Percentiles rank a stretch among this genome's conserved stretches.
Evolutionary conservation across 2,888 invertebrate genomes (phyloP).

Genomic region (Tachina fera): DNA sequence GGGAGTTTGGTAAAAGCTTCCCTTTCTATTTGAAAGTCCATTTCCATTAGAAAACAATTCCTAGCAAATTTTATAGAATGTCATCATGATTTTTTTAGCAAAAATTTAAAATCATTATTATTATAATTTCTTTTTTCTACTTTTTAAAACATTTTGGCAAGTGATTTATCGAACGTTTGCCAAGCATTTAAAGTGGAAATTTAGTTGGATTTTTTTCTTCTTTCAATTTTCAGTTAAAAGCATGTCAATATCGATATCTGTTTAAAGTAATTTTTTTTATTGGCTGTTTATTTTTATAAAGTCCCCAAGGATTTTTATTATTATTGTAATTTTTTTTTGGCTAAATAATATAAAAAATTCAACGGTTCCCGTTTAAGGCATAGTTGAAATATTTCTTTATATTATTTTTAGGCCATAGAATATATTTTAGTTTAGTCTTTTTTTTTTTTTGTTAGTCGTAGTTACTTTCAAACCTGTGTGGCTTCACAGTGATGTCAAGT

Average conservation of each 20-base stretch:
- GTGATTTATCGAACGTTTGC: slow-evolving; percentile 72
- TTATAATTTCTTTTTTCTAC: neutral
- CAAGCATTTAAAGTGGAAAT: slow-evolving; percentile 73
- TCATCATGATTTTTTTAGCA: slow-evolving; percentile 41
- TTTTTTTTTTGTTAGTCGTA: neutral
- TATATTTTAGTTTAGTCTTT: slow-evolving; percentile 9
- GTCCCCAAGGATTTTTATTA: slow-evolving; percentile 26
- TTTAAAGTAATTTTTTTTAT: slow-evolving; percentile 45
- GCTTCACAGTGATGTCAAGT: slow-evolving; percentile 77
- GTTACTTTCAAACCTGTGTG: slow-evolving; percentile 65
- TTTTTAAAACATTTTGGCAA: slow-evolving; percentile 58
- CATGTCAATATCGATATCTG: slow-evolving; percentile 75
- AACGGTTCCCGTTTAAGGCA: neutral
- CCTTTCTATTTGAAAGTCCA: slow-evolving; percentile 60
- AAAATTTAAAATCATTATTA: slow-evolving; percentile 29
- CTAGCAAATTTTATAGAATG: slow-evolving; percentile 48
- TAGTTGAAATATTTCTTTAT: neutral
- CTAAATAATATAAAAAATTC: neutral
- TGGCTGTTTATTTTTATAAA: slow-evolving; percentile 8
- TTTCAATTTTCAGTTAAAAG: slow-evolving; percentile 77
- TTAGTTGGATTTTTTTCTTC: slow-evolving; percentile 7
- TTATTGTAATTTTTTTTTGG: neutral
- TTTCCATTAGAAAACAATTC: slow-evolving; percentile 69
- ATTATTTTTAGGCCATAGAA: slow-evolving; percentile 19
- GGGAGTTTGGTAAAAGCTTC: slow-evolving; percentile 60